Percentiles rank a stretch among this genome's conserved stretches.
These are phyloP conservation scores for Watersipora subatra DNA, from an alignment of 1,140 invertebrate species.

Conservation along the genomic window DNA sequence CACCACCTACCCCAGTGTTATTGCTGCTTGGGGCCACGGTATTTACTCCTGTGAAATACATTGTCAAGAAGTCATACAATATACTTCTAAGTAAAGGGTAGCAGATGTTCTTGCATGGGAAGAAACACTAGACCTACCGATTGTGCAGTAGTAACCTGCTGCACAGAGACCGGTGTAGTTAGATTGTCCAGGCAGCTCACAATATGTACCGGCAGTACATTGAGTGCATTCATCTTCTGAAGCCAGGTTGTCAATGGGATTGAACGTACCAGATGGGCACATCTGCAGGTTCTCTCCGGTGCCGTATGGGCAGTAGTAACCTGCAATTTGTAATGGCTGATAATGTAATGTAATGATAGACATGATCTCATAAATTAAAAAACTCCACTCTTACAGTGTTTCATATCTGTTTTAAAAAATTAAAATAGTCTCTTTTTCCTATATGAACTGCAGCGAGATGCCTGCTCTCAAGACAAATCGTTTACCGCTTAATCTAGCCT, in stretches of 20 bases:
- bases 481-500: too few relatives aligned
- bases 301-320: slow-evolving; percentile 27
- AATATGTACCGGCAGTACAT: slow-evolving; percentile 33
- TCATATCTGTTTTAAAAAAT: too few relatives aligned
- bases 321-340: too few relatives aligned
- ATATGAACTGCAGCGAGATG: too few relatives aligned
- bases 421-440: too few relatives aligned
- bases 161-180: slow-evolving; percentile 20
- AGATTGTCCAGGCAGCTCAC: slow-evolving; percentile 17
- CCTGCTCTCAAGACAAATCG: too few relatives aligned
- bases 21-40: slow-evolving; percentile 22
- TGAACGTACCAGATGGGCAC: slow-evolving; percentile 32
- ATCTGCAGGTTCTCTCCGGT: slow-evolving; percentile 31
- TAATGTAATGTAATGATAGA: too few relatives aligned
- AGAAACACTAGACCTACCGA: slow-evolving; percentile 23
- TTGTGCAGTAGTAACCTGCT: slow-evolving; percentile 29
- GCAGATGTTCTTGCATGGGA: too few relatives aligned
- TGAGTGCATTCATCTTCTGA: slow-evolving; percentile 24
- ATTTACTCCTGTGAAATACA: slow-evolving; percentile 23
- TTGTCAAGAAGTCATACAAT: neutral
- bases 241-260: slow-evolving; percentile 20
- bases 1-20: slow-evolving; percentile 25
- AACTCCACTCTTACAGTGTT: too few relatives aligned
- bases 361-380: too few relatives aligned
- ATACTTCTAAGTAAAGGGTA: neutral